Base-by-base conservation (phyloP, 2,797 vertebrate genomes). In the Phataginus tetradactyla region DNA sequence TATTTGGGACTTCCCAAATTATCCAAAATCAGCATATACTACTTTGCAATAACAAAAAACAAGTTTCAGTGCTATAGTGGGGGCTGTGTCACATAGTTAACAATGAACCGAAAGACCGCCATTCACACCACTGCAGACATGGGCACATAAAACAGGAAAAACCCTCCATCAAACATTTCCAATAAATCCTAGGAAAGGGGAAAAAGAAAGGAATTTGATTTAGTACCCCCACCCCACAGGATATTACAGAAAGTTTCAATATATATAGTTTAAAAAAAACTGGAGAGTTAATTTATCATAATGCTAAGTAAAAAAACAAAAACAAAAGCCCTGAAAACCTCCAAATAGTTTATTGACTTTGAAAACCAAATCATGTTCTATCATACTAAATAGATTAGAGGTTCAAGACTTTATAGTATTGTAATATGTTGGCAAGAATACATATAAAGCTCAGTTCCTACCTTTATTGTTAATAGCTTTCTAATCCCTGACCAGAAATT, bases 401-500 rank as follows among this genome's bases (percentile, higher is more conserved):
- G 95, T 97, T 94, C 96, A 93, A 97, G 93, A 91, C 95, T 98
- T 97, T 96, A 98, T 61, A 90, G 87, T 80, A 92, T 57, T 98
- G 98, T 63, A 97, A 98, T 97, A 98, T 95, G 85, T 95, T 94
- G 94, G 97, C 96, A 95, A 91, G 95, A 97, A 97, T 97, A 94
- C 95, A 97, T 95, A 98, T 51, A 95, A 98, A 98, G 95, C 97
- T 92, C 95, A 90, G 95, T 97, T 98, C 96, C 97, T 97, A 97
- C 96, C 92, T 98, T 98, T 98, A 96, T 96, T 55, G 53, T 98
- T 98, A 98, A 98, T 98, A 98, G 98, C 97, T 97, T 98, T 98
- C 98, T 98, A 98, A 98, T 98, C 97, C 97, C 97, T 98, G 97
- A 96, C 96, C 97, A 96, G 97, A 98, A 98, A 98, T 98, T 98